Evolutionary conservation across 2,888 invertebrate genomes (phyloP).

Genomic region (Mesochorus sp.): DNA sequence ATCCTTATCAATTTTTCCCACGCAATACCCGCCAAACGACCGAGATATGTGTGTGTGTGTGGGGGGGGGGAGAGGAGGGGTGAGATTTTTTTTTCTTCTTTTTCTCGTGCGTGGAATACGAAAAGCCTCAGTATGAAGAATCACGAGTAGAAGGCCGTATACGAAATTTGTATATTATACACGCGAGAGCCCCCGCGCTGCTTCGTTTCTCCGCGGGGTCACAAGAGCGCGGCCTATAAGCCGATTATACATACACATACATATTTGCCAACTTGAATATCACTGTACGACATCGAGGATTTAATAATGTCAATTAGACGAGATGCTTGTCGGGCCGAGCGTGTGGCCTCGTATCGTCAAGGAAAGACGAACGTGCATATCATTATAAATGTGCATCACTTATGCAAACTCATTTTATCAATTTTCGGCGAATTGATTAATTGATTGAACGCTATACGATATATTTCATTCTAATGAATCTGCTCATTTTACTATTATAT

Average conservation of each 20-base stretch:
- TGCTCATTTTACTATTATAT: too few relatives aligned
- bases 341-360: conserved; percentile 49
- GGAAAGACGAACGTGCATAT: background rate
- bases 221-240: too few relatives aligned
- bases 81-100: background rate
- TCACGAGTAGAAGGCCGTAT: conserved; percentile 38
- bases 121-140: conserved; percentile 19
- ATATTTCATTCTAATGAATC: too few relatives aligned
- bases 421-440: background rate
- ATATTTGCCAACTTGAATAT: conserved; percentile 31
- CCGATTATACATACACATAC: background rate
- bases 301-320: conserved; percentile 59
- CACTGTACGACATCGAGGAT: conserved; percentile 50
- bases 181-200: background rate
- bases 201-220: too few relatives aligned
- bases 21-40: background rate
- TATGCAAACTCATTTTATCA: too few relatives aligned
- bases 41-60: too few relatives aligned
- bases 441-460: too few relatives aligned
- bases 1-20: background rate
- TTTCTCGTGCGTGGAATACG: conserved; percentile 11
- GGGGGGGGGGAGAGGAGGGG: too few relatives aligned
- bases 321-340: conserved; percentile 50
- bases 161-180: conserved; percentile 45
- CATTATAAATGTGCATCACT: conserved; percentile 19